These are phyloP conservation scores for Halocynthia aurantium DNA, from an alignment of 23 tunicate species.

Conservation along the genomic window DNA sequence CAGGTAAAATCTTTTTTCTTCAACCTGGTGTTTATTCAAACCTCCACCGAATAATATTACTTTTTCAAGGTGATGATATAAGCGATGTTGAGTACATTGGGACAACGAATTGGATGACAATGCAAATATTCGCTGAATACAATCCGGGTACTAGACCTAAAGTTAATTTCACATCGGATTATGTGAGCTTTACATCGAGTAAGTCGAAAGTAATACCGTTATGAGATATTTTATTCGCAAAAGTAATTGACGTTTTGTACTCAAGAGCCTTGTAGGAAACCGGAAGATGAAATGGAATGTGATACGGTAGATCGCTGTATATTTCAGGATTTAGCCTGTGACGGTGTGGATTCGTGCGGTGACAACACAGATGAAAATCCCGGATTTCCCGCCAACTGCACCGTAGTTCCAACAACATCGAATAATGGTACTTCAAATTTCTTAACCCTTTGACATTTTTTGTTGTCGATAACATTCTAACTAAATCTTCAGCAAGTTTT, in stretches of 20 bases:
- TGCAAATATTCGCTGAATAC: constrained; percentile 32
- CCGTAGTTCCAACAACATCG: constrained; percentile 21
- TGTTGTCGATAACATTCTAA: too few species aligned
- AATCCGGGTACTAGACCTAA: constrained; percentile 16
- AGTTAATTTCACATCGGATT: constrained; percentile 72
- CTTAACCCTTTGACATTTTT: too few species aligned
- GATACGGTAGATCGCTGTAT: constrained; percentile 45
- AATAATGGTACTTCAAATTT: neutral
- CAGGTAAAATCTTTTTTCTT: constrained; percentile 30
- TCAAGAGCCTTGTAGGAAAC: constrained; percentile 61
- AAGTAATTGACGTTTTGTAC: neutral
- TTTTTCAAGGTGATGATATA: constrained; percentile 26
- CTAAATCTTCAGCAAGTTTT: too few species aligned
- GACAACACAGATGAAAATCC: constrained; percentile 75
- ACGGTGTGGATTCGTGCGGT: constrained; percentile 79
- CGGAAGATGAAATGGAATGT: constrained; percentile 38
- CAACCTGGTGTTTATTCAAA: too few species aligned
- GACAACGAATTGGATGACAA: constrained; percentile 55
- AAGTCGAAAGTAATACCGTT: neutral
- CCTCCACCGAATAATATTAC: too few species aligned
- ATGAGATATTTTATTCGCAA: neutral
- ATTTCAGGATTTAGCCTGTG: constrained; percentile 54
- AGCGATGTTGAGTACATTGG: constrained; percentile 44
- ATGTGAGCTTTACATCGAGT: constrained; percentile 63
- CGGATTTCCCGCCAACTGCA: constrained; percentile 53